Evolutionary conservation across 2,888 invertebrate species (phyloP).

Genomic region (Calephelis perditalis): DNA sequence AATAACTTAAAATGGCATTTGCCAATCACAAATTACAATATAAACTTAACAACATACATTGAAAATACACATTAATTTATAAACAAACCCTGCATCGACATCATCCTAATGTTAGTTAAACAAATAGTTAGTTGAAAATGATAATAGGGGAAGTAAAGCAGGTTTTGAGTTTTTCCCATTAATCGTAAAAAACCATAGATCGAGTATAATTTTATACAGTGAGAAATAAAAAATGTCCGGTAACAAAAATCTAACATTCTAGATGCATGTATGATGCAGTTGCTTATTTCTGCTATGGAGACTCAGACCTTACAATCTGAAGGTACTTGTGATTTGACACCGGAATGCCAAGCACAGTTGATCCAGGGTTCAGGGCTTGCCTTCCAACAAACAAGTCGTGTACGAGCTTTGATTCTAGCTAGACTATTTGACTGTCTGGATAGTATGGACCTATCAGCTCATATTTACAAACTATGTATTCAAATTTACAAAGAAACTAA

Average conservation of each 20-base stretch:
- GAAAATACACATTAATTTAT: too few species aligned
- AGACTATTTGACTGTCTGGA: constrained; percentile 65
- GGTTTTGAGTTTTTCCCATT: too few species aligned
- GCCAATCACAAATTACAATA: too few species aligned
- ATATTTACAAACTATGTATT: constrained; percentile 66
- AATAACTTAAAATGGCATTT: too few species aligned
- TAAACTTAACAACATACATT: too few species aligned
- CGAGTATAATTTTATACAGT: too few species aligned
- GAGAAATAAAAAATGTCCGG: neutral
- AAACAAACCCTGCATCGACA: too few species aligned
- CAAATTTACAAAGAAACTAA: constrained; percentile 68
- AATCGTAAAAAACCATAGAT: too few species aligned
- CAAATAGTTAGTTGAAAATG: too few species aligned
- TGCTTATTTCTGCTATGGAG: constrained; percentile 68
- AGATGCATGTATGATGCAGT: constrained; percentile 72
- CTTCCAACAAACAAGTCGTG: constrained; percentile 62
- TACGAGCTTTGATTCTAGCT: constrained; percentile 51
- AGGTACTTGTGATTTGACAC: constrained; percentile 54
- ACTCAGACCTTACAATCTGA: constrained; percentile 56
- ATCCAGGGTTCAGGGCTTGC: constrained; percentile 62
- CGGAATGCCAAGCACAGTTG: constrained; percentile 58
- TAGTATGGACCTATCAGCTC: constrained; percentile 53
- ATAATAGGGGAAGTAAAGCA: too few species aligned
- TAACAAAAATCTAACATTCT: constrained; percentile 22
- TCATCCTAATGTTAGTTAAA: too few species aligned